phyloP scores from a whole-genome alignment of 2,888 invertebrate genomes.

The Ophion costatus region DNA sequence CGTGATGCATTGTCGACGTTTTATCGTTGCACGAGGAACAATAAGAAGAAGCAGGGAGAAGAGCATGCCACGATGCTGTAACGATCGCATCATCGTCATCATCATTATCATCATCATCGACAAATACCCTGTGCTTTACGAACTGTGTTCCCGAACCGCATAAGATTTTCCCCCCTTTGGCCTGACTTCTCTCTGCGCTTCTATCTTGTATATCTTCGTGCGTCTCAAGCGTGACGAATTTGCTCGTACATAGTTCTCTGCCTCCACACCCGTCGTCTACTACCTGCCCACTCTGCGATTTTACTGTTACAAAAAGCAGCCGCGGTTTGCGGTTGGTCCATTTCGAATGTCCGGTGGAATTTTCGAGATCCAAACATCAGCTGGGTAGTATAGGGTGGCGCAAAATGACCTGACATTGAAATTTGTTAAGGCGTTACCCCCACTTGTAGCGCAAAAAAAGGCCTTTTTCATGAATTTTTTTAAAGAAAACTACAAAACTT shows the following conservation, averaged over 20 bases:
- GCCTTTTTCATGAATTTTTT: too few relatives aligned
- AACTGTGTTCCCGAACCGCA: slow-evolving; percentile 56
- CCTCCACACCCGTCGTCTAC: slow-evolving; percentile 24
- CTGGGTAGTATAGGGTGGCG: too few relatives aligned
- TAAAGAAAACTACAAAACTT: too few relatives aligned
- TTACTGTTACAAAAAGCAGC: slow-evolving; percentile 20
- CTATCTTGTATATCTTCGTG: slow-evolving; percentile 59
- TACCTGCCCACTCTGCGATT: slow-evolving; percentile 8
- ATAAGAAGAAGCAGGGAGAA: slow-evolving; percentile 6
- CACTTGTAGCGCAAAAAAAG: too few relatives aligned
- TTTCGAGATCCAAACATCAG: too few relatives aligned
- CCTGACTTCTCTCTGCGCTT: slow-evolving; percentile 10
- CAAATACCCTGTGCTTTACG: slow-evolving; percentile 69
- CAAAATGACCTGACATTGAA: too few relatives aligned
- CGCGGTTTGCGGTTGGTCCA: neutral
- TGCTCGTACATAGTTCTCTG: slow-evolving; percentile 40
- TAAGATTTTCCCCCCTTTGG: slow-evolving; percentile 10
- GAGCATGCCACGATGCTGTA: slow-evolving; percentile 23
- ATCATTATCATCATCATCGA: slow-evolving; percentile 62
- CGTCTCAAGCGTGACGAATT: slow-evolving; percentile 65
- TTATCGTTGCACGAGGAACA: slow-evolving; percentile 43
- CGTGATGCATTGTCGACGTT: slow-evolving; percentile 52
- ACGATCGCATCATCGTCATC: slow-evolving; percentile 60
- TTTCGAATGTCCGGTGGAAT: neutral
- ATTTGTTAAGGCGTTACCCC: too few relatives aligned